A percentile compares a stretch with the other conserved stretches of the same genome.
Evolutionary conservation across 2,113 vertebrate genomes (phyloP).

Genomic region (Ophiodon elongatus): DNA sequence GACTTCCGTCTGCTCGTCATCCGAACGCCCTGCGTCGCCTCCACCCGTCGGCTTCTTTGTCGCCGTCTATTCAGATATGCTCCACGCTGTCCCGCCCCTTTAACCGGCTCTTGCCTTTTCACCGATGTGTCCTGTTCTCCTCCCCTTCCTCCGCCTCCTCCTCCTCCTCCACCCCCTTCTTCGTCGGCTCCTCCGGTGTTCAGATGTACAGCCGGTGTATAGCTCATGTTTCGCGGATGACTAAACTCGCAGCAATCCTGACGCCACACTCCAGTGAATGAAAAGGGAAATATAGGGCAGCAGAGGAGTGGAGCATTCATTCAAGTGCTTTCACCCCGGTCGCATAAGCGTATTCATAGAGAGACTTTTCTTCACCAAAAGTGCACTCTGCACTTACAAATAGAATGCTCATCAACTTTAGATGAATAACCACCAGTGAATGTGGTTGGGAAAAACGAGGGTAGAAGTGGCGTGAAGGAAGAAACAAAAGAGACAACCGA

Average conservation of each 20-base stretch:
- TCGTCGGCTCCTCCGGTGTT: slow-evolving; percentile 31
- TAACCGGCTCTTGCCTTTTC: slow-evolving; percentile 51
- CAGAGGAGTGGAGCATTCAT: slow-evolving; percentile 58
- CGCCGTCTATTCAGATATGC: slow-evolving; percentile 50
- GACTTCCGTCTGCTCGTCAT: slow-evolving; percentile 49
- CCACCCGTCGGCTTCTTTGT: slow-evolving; percentile 44
- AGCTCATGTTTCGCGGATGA: slow-evolving; percentile 50
- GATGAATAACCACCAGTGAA: slow-evolving; percentile 58
- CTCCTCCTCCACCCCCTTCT: slow-evolving; percentile 6
- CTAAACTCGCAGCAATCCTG: slow-evolving; percentile 49
- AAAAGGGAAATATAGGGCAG: slow-evolving; percentile 66
- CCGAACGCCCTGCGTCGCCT: neutral
- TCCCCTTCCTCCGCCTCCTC: slow-evolving; percentile 52
- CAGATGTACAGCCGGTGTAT: slow-evolving; percentile 45
- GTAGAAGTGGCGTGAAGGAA: slow-evolving; percentile 13
- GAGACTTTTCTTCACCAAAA: slow-evolving; percentile 39
- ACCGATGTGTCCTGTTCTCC: slow-evolving; percentile 59
- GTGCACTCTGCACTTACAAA: slow-evolving; percentile 33
- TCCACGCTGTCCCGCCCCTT: slow-evolving; percentile 40
- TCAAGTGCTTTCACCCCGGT: slow-evolving; percentile 43
- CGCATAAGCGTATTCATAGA: slow-evolving; percentile 16
- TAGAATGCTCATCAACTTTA: slow-evolving; percentile 59
- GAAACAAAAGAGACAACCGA: slow-evolving; percentile 23
- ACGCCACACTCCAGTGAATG: slow-evolving; percentile 50
- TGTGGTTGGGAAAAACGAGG: slow-evolving; percentile 2